Evolutionary conservation across 53 echinoderm and acorn worm species (phyloP).

Genomic region (Luidia sarsii): DNA sequence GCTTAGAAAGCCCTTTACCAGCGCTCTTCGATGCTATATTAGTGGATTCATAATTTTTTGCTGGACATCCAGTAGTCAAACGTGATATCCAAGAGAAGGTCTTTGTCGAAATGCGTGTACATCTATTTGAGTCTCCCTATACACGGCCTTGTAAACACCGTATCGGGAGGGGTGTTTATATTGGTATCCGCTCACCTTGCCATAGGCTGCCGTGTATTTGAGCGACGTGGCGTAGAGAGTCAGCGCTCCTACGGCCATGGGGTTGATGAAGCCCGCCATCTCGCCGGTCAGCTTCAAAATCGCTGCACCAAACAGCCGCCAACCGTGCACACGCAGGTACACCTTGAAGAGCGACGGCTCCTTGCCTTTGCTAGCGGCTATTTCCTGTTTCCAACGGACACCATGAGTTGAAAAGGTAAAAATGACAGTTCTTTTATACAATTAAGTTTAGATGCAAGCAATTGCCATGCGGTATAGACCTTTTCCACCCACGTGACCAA

Average conservation of each 20-base stretch:
- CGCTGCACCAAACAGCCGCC: constrained; percentile 44
- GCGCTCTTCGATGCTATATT: too few relatives aligned
- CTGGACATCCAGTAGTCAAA: not conserved
- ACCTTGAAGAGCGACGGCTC: constrained; percentile 55
- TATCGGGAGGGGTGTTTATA: not conserved
- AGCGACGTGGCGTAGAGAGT: constrained; percentile 55
- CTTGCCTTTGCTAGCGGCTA: too few relatives aligned
- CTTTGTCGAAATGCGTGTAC: not conserved
- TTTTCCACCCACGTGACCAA: too few relatives aligned
- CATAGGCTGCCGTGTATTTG: not conserved
- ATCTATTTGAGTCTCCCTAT: not conserved
- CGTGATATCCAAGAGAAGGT: not conserved
- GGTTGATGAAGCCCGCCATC: constrained; percentile 51
- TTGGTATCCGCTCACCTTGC: constrained; percentile 11
- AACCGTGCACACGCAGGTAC: constrained; percentile 52
- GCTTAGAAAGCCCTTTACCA: too few relatives aligned
- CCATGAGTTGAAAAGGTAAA: too few relatives aligned
- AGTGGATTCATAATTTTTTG: not conserved
- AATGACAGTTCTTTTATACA: too few relatives aligned
- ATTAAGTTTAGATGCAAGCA: too few relatives aligned
- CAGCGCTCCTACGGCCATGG: constrained; percentile 57
- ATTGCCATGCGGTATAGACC: too few relatives aligned
- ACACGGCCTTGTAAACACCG: not conserved
- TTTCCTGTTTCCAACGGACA: too few relatives aligned
- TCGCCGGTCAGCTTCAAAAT: constrained; percentile 48